These are phyloP conservation scores for Chironomus riparius DNA, from an alignment of 2,888 invertebrate species.

Conservation along the genomic window DNA sequence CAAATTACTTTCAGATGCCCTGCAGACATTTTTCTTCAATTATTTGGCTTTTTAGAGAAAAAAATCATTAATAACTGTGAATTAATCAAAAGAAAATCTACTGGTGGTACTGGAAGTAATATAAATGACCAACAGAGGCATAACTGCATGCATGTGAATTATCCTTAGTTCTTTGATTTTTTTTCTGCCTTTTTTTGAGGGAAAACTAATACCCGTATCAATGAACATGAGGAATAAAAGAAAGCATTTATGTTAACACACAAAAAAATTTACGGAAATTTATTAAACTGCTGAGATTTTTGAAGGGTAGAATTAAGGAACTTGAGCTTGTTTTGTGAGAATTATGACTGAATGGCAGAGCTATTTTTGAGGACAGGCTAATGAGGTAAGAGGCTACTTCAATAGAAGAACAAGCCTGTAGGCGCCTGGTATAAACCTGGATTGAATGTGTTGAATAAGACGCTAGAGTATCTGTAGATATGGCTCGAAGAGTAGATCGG, in stretches of 20 bases:
- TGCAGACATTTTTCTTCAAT: background rate
- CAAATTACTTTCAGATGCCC: background rate
- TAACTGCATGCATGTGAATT: background rate
- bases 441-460: too few relatives aligned
- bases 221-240: background rate
- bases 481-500: too few relatives aligned
- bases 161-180: too few relatives aligned
- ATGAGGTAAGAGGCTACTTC: too few relatives aligned
- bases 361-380: too few relatives aligned
- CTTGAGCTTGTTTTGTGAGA: background rate
- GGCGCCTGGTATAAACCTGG: too few relatives aligned
- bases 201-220: conserved; percentile 8
- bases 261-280: background rate
- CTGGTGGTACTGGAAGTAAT: background rate
- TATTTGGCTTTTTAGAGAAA: background rate
- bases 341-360: too few relatives aligned
- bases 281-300: too few relatives aligned
- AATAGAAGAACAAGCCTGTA: too few relatives aligned
- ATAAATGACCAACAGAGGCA: conserved; percentile 8
- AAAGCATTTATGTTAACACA: background rate
- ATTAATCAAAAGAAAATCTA: background rate
- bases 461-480: too few relatives aligned
- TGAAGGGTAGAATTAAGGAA: background rate
- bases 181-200: background rate
- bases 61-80: background rate